A percentile compares a stretch with the other conserved stretches of the same genome.
Evolutionary conservation across 2,113 vertebrate genomes (phyloP).

Genomic region (Mirounga angustirostris): DNA sequence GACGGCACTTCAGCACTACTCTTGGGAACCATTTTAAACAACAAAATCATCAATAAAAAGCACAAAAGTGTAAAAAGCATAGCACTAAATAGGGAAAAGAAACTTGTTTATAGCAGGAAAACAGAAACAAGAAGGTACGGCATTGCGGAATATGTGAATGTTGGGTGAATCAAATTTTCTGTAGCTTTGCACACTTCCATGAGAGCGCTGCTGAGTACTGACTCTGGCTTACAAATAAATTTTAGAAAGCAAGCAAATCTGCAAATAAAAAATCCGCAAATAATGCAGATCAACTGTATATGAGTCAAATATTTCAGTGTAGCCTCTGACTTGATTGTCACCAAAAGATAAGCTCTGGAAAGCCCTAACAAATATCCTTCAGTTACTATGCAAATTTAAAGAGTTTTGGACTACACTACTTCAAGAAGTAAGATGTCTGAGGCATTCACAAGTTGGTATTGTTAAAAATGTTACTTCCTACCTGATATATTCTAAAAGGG

Average conservation of each 20-base stretch:
- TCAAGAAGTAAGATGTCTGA: conserved; percentile 3
- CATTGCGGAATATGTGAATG: background rate
- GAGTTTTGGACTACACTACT: background rate
- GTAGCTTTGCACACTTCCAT: background rate
- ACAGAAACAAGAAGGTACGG: background rate
- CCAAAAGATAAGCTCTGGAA: conserved; percentile 1
- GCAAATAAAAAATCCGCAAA: background rate
- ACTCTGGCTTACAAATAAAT: background rate
- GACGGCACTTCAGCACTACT: background rate
- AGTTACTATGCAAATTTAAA: background rate
- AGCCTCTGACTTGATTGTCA: background rate
- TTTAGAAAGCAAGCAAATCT: background rate
- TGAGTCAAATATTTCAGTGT: background rate
- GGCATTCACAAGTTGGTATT: conserved; percentile 1
- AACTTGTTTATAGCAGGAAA: background rate
- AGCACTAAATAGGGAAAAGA: background rate
- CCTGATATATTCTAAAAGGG: conserved; percentile 99
- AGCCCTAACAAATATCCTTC: background rate
- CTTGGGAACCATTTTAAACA: background rate
- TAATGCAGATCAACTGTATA: background rate
- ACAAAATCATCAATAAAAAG: conserved; percentile 12
- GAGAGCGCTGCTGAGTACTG: background rate
- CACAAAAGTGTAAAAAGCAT: background rate
- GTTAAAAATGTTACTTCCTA: conserved; percentile 81
- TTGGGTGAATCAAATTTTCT: background rate